Conservation (phyloP, 1,140 invertebrate genomes). For the Belonocnema kinseyi region DNA sequence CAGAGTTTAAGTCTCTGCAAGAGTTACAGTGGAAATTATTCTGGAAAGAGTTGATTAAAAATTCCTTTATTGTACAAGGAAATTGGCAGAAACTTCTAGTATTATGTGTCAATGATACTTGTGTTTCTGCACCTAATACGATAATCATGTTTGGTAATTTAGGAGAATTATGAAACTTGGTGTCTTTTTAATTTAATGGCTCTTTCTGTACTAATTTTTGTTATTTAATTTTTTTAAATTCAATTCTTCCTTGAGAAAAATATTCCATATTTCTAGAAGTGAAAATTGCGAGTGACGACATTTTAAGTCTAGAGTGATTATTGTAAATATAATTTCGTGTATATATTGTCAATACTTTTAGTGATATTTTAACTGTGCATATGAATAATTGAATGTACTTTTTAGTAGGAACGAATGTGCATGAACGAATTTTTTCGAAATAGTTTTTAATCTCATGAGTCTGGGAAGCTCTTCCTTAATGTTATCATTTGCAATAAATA, state of each 20-base stretch:
- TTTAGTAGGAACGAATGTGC: background rate
- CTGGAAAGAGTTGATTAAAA: background rate
- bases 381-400: background rate
- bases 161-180: background rate
- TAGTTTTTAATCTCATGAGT: too few species aligned
- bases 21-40: background rate
- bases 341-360: conserved; percentile 19
- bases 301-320: background rate
- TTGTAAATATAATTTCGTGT: conserved; percentile 24
- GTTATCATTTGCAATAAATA: too few species aligned
- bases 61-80: background rate
- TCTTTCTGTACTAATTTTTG: background rate
- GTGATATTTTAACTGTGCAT: background rate
- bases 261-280: background rate
- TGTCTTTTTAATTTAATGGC: background rate
- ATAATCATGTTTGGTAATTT: background rate
- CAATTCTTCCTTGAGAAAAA: background rate
- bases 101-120: too few species aligned
- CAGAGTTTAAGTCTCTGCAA: conserved; percentile 31
- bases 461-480: too few species aligned
- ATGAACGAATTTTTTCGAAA: too few species aligned
- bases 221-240: background rate
- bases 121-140: too few species aligned
- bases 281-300: too few species aligned
- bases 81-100: too few species aligned